Conservation (phyloP, 2,888 invertebrate species). For the Linnaemya tessellans region DNA sequence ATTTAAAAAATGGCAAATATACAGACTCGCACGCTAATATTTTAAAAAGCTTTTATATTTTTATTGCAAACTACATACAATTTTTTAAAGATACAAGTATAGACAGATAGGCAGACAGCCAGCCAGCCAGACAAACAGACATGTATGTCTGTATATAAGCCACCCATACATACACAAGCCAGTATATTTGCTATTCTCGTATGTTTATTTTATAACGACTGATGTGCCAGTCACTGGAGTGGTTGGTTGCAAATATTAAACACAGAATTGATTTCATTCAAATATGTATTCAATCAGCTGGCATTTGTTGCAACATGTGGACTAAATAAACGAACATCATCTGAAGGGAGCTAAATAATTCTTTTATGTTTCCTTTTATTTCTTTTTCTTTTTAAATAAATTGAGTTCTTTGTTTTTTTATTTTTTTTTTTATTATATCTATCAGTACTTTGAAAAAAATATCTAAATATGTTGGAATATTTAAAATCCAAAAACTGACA, state of each 20-base stretch:
- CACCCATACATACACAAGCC: background rate
- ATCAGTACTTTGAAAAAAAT: no score
- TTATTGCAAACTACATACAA: background rate
- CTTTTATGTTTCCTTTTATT: no score
- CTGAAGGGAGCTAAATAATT: background rate
- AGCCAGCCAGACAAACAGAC: background rate
- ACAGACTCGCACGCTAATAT: background rate
- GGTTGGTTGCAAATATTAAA: conserved; percentile 5
- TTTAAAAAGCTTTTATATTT: background rate
- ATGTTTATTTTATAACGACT: background rate
- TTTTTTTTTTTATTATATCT: no score
- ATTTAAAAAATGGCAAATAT: conserved; percentile 31
- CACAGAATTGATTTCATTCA: conserved; percentile 2
- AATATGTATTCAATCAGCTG: conserved; percentile 16
- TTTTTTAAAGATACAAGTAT: background rate
- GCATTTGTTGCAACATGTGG: background rate
- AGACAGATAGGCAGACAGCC: background rate
- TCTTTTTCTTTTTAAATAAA: no score
- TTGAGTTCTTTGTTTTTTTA: no score
- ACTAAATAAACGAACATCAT: background rate
- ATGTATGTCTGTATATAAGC: background rate
- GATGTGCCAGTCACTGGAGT: background rate
- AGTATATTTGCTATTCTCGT: background rate
- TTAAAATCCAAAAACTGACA: no score
- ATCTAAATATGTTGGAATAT: no score